phyloP scores from a whole-genome alignment of 1,140 invertebrate species.

The Panagrolaimus sp. region DNA sequence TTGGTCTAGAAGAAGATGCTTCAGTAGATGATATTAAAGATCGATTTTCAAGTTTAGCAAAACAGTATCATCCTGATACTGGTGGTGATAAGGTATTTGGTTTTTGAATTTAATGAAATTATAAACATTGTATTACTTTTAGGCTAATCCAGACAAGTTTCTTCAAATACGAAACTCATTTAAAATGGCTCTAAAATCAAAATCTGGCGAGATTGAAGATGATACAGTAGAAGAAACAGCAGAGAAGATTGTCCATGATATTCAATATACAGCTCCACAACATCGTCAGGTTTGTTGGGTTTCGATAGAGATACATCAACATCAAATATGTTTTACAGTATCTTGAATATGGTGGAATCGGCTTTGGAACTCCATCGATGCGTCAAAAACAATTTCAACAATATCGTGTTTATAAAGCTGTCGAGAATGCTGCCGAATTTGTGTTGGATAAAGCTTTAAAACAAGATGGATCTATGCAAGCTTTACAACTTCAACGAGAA shows the following conservation, averaged over 20 bases:
- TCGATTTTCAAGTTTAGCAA: not conserved
- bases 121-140: not conserved
- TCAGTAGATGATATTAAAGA: not conserved
- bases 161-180: not conserved
- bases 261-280: constrained; percentile 21
- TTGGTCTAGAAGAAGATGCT: constrained; percentile 3
- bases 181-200: not conserved
- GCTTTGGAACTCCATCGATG: constrained; percentile 22
- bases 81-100: constrained; percentile 3
- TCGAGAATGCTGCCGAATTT: constrained; percentile 23
- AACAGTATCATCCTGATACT: constrained; percentile 11
- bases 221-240: not conserved
- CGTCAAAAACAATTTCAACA: constrained; percentile 20
- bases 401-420: constrained; percentile 23
- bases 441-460: constrained; percentile 24
- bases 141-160: constrained; percentile 3
- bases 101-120: not conserved
- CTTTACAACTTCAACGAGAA: not conserved
- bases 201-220: not conserved
- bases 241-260: constrained; percentile 14
- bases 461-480: constrained; percentile 2
- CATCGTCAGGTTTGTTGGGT: constrained; percentile 19
- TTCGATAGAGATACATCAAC: not conserved
- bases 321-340: constrained; percentile 15
- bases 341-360: constrained; percentile 20